These are phyloP conservation scores for Diceros bicornis DNA, from an alignment of 2,797 vertebrate species.

Conservation along the genomic window DNA sequence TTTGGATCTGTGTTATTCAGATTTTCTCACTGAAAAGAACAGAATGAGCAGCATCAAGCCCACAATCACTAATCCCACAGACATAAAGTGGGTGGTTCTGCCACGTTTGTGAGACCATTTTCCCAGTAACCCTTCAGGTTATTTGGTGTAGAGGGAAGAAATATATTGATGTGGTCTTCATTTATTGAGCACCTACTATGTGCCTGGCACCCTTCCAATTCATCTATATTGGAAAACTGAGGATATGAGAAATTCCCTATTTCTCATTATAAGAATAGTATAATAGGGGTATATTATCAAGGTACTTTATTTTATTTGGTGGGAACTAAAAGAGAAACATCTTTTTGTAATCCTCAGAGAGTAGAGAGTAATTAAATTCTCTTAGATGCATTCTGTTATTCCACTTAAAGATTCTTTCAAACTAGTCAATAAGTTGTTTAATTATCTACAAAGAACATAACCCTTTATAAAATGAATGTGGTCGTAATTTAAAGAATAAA, in stretches of 20 bases:
- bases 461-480: not conserved
- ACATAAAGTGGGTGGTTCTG: constrained; percentile 42
- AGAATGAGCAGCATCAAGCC: constrained; percentile 53
- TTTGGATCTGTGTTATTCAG: constrained; percentile 63
- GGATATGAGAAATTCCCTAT: constrained; percentile 21
- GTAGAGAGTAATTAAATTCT: constrained; percentile 31
- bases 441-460: constrained; percentile 23
- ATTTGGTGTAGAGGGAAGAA: constrained; percentile 13
- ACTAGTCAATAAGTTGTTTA: constrained; percentile 4
- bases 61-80: constrained; percentile 23
- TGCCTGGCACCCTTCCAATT: not conserved
- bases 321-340: constrained; percentile 26
- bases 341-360: not conserved
- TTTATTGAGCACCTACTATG: not conserved
- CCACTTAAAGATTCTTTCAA: constrained; percentile 36
- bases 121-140: constrained; percentile 3
- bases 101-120: not conserved
- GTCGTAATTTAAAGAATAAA: constrained; percentile 39
- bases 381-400: constrained; percentile 40
- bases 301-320: not conserved
- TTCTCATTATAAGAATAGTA: constrained; percentile 20
- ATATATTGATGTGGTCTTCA: not conserved
- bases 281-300: not conserved
- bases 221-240: constrained; percentile 41
- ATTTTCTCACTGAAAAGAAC: constrained; percentile 71